A percentile compares a stretch with the other conserved stretches of the same genome.
These are phyloP conservation scores for Drosophila picticornis DNA, from an alignment of 2,888 invertebrate genomes.

Conservation along the genomic window DNA sequence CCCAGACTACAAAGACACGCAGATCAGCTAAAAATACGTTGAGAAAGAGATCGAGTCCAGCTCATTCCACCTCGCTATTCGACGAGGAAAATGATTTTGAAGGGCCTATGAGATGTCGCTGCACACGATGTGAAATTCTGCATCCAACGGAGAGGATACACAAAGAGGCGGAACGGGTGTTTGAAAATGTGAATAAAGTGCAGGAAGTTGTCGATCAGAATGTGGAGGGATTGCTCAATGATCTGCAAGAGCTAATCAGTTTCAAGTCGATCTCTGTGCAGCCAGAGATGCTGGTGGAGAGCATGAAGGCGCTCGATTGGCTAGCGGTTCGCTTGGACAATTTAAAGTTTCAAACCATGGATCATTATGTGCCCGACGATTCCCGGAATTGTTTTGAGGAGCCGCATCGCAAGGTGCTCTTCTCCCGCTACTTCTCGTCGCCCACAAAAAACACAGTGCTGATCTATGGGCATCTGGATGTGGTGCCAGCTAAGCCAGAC, in stretches of 20 bases:
- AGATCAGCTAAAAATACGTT: background rate
- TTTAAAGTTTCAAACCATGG: conserved; percentile 34
- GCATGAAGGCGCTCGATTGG: conserved; percentile 40
- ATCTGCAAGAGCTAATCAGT: conserved; percentile 27
- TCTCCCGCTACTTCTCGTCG: conserved; percentile 61
- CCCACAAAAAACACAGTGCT: conserved; percentile 51
- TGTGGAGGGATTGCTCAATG: conserved; percentile 3
- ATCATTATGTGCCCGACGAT: conserved; percentile 5
- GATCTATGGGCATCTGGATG: conserved; percentile 56
- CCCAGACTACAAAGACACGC: background rate
- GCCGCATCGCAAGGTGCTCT: conserved; percentile 32
- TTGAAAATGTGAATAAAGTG: background rate
- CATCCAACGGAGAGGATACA: rapidly evolving
- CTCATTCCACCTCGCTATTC: background rate
- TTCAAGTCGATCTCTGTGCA: conserved; percentile 46
- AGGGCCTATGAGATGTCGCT: conserved; percentile 2
- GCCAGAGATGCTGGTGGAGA: conserved; percentile 1
- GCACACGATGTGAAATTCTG: conserved; percentile 15
- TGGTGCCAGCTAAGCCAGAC: conserved; percentile 27
- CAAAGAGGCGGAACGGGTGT: background rate
- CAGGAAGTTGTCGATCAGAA: background rate
- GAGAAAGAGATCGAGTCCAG: background rate
- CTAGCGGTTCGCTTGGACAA: conserved; percentile 21
- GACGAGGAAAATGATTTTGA: background rate
- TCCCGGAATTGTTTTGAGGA: conserved; percentile 23